These are phyloP conservation scores for Cecidostiba fungosa DNA, from an alignment of 2,888 invertebrate genomes.

Conservation along the genomic window DNA sequence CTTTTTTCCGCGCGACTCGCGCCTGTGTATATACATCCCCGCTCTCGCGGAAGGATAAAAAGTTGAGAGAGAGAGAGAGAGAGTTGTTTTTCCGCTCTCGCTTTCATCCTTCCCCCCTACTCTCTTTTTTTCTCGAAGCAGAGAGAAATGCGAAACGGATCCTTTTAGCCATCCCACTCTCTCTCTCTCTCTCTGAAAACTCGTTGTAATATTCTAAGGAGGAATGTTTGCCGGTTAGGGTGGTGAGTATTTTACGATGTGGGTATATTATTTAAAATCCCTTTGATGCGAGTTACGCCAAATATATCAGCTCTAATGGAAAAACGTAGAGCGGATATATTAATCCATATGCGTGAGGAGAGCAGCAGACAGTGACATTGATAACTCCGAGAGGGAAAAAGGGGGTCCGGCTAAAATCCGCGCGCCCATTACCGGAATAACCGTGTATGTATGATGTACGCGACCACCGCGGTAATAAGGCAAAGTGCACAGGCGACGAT, in stretches of 20 bases:
- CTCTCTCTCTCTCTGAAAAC: background rate
- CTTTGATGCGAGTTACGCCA: background rate
- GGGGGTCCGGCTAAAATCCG: constrained; percentile 37
- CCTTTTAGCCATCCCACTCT: constrained; percentile 35
- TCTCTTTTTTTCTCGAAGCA: constrained; percentile 36
- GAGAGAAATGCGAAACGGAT: constrained; percentile 53
- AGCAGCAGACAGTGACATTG: constrained; percentile 13
- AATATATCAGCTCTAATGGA: background rate
- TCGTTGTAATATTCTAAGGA: constrained; percentile 48
- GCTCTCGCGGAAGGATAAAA: constrained; percentile 22
- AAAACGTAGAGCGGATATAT: background rate
- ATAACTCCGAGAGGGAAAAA: constrained; percentile 27
- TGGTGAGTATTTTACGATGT: no score
- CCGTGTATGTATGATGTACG: constrained; percentile 16
- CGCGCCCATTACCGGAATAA: constrained; percentile 55
- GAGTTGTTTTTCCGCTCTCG: constrained; percentile 46
- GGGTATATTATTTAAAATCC: background rate
- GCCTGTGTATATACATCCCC: background rate
- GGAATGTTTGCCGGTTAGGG: background rate
- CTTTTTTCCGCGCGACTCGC: constrained; percentile 1
- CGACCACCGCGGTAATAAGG: constrained; percentile 55
- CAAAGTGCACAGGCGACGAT: constrained; percentile 62
- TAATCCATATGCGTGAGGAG: no score
- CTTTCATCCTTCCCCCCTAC: constrained; percentile 31
- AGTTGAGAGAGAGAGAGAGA: constrained; percentile 4